Evolutionary conservation across 2,888 invertebrate species (phyloP).

Genomic region (Diarsia rubi): DNA sequence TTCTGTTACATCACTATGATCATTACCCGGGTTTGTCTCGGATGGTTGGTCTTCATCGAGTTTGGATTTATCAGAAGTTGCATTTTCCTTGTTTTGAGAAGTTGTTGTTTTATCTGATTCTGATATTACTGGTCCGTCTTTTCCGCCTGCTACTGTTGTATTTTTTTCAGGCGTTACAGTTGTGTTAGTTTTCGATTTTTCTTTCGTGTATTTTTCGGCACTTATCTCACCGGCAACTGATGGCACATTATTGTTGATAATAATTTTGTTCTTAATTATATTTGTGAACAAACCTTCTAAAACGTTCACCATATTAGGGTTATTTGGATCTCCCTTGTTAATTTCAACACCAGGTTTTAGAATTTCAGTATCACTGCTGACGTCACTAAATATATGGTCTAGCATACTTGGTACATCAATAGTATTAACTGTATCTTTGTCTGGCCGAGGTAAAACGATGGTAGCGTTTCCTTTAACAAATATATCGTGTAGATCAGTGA

Average conservation of each 20-base stretch:
- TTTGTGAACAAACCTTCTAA: conserved; percentile 55
- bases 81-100: conserved; percentile 4
- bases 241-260: conserved; percentile 48
- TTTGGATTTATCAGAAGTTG: conserved; percentile 11
- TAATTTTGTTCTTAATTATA: conserved; percentile 52
- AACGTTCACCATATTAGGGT: conserved; percentile 36
- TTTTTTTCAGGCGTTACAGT: neutral
- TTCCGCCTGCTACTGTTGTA: neutral
- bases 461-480: conserved; percentile 46
- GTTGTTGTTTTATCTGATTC: conserved; percentile 8
- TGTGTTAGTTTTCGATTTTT: neutral
- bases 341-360: conserved; percentile 13
- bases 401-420: conserved; percentile 23
- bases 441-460: conserved; percentile 12
- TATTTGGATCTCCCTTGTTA: conserved; percentile 18
- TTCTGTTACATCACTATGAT: neutral
- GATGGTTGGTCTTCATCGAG: neutral
- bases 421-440: conserved; percentile 9
- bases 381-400: conserved; percentile 28
- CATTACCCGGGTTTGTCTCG: neutral
- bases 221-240: neutral
- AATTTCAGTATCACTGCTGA: conserved; percentile 15
- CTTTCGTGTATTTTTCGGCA: conserved; percentile 5
- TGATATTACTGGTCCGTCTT: neutral
- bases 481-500: conserved; percentile 50